Conservation (phyloP, 2,888 invertebrate genomes). For the Cephus runcator region DNA sequence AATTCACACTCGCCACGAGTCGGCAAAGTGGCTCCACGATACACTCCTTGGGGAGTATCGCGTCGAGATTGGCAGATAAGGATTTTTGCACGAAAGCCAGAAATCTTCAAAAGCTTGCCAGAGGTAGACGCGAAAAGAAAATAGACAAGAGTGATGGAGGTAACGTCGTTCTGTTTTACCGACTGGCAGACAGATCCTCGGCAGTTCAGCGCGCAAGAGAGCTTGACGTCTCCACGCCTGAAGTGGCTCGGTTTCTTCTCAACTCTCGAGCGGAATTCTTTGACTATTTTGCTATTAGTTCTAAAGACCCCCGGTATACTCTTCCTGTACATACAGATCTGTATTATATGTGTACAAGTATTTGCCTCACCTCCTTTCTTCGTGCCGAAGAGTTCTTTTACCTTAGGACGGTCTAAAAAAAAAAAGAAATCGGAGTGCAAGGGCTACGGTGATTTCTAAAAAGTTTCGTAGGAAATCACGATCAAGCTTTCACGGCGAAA, state of each 20-base stretch:
- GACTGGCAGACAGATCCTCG: not conserved
- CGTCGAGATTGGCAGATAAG: not conserved
- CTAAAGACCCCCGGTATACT: not conserved
- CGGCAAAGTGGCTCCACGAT: not conserved
- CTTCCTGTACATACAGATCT: not conserved
- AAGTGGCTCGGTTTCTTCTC: slow-evolving; percentile 2
- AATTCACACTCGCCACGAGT: not conserved
- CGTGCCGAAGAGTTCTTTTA: not conserved
- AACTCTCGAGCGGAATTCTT: not conserved
- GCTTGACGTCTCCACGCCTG: slow-evolving; percentile 5
- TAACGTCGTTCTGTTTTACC: not conserved
- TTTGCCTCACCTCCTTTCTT: not conserved
- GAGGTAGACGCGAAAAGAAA: not conserved
- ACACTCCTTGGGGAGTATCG: not conserved
- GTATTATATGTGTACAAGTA: not conserved
- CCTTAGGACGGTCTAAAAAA: not conserved
- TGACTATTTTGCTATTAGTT: slow-evolving; percentile 1
- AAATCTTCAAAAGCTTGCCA: not conserved
- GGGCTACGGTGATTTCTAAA: not conserved
- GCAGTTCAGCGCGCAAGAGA: not conserved
- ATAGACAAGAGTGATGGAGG: not conserved
- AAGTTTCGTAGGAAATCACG: not conserved
- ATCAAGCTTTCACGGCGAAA: not conserved
- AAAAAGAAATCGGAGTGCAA: not conserved
- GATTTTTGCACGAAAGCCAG: not conserved